Percentiles rank a stretch among this genome's conserved stretches.
phyloP scores from a whole-genome alignment of 1,140 invertebrate species.

The Planococcus citri region DNA sequence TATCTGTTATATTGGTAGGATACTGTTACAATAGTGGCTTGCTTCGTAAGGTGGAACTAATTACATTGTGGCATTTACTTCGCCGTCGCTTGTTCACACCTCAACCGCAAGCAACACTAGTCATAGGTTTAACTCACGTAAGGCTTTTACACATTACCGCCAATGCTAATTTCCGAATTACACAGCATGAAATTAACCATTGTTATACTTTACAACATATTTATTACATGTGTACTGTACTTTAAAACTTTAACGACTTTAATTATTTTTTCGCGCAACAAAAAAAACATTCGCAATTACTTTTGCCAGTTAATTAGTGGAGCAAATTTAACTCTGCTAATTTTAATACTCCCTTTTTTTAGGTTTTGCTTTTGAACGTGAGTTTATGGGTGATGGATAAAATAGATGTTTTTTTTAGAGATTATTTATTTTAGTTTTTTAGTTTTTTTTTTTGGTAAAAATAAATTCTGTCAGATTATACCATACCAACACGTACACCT shows the following conservation, averaged over 20 bases:
- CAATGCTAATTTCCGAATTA: constrained; percentile 15
- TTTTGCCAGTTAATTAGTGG: background rate
- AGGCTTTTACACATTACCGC: constrained; percentile 1
- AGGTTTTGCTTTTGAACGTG: too few relatives aligned
- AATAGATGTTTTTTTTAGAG: too few relatives aligned
- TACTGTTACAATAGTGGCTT: constrained; percentile 7
- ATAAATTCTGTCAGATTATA: too few relatives aligned
- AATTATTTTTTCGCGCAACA: background rate
- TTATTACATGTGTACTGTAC: constrained; percentile 9
- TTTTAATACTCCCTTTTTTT: background rate
- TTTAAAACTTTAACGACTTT: constrained; percentile 12
- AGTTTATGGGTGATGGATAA: too few relatives aligned
- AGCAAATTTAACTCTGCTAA: background rate
- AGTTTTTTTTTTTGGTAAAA: too few relatives aligned
- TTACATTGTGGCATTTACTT: constrained; percentile 13
- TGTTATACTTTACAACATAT: constrained; percentile 5
- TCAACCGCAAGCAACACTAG: constrained; percentile 12
- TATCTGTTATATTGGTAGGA: constrained; percentile 21
- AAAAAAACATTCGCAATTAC: background rate
- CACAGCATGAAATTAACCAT: constrained; percentile 14
- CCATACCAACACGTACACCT: too few relatives aligned
- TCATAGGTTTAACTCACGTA: background rate
- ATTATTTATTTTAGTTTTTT: too few relatives aligned
- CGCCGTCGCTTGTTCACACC: constrained; percentile 13
- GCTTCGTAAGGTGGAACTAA: constrained; percentile 13